Conservation (phyloP, 1,140 invertebrate species). For the Dinoponera quadriceps region DNA sequence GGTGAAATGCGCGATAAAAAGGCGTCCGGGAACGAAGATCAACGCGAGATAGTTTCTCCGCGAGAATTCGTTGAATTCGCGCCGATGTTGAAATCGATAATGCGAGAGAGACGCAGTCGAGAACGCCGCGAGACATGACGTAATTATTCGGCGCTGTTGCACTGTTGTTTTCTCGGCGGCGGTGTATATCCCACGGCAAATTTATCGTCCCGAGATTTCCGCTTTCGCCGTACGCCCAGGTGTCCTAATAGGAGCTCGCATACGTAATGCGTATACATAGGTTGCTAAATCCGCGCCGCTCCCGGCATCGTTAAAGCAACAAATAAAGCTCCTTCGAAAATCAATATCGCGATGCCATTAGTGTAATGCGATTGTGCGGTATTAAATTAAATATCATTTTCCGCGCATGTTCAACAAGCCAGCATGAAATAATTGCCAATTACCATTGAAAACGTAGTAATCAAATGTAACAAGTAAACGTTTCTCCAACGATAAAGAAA, state of each 20-base stretch:
- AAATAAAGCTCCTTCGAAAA: conserved; percentile 54
- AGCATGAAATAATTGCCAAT: conserved; percentile 51
- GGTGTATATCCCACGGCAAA: conserved; percentile 54
- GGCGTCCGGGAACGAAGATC: no score
- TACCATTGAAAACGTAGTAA: conserved; percentile 19
- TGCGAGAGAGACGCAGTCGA: not conserved
- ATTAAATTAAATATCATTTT: conserved; percentile 57
- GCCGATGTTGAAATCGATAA: not conserved
- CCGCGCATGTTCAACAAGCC: conserved; percentile 36
- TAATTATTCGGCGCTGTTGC: conserved; percentile 6
- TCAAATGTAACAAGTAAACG: conserved; percentile 13
- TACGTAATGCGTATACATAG: conserved; percentile 40
- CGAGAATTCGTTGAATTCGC: no score
- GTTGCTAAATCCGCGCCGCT: conserved; percentile 43
- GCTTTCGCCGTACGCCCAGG: conserved; percentile 49
- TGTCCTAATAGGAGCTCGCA: conserved; percentile 51
- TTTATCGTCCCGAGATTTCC: conserved; percentile 60
- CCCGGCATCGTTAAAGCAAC: conserved; percentile 38
- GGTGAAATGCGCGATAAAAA: no score
- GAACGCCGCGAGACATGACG: not conserved
- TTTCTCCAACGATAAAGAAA: not conserved
- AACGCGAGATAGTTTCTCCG: no score
- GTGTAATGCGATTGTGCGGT: conserved; percentile 48
- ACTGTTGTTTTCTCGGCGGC: not conserved
- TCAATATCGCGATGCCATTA: conserved; percentile 53